Evolutionary conservation across 1,140 invertebrate genomes (phyloP).

Genomic region (Drosophila bipectinata): DNA sequence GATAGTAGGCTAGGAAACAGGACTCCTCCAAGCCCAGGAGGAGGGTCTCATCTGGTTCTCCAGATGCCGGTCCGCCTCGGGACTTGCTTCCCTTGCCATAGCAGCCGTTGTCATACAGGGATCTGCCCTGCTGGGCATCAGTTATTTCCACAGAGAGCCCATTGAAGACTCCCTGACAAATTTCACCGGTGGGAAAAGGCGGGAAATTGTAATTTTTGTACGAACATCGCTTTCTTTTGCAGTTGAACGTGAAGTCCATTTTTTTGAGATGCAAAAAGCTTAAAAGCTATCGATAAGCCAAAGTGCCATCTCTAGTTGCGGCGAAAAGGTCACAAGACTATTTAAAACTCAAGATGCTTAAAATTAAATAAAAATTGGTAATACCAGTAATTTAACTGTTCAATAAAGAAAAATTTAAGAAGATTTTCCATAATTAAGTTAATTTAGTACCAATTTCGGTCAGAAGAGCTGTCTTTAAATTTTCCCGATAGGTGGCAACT

Average conservation of each 20-base stretch:
- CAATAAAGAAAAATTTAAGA: background rate
- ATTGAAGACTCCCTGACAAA: slow-evolving; percentile 84
- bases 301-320: background rate
- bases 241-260: slow-evolving; percentile 60
- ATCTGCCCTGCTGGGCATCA: slow-evolving; percentile 85
- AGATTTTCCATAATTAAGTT: background rate
- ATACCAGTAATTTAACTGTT: background rate
- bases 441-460: background rate
- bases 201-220: background rate
- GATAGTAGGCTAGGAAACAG: slow-evolving; percentile 90
- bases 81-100: slow-evolving; percentile 90
- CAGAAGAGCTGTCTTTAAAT: background rate
- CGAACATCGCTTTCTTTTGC: slow-evolving; percentile 53
- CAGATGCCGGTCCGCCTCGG: slow-evolving; percentile 85
- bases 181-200: slow-evolving; percentile 33
- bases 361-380: background rate
- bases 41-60: slow-evolving; percentile 85
- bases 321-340: slow-evolving; percentile 4
- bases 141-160: slow-evolving; percentile 87
- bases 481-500: background rate
- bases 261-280: background rate
- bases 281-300: background rate
- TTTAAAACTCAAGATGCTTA: background rate
- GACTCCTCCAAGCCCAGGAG: slow-evolving; percentile 90
- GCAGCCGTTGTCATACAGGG: slow-evolving; percentile 88